Conservation (phyloP, 2,797 vertebrate species). For the Melanogrammus aeglefinus region DNA sequence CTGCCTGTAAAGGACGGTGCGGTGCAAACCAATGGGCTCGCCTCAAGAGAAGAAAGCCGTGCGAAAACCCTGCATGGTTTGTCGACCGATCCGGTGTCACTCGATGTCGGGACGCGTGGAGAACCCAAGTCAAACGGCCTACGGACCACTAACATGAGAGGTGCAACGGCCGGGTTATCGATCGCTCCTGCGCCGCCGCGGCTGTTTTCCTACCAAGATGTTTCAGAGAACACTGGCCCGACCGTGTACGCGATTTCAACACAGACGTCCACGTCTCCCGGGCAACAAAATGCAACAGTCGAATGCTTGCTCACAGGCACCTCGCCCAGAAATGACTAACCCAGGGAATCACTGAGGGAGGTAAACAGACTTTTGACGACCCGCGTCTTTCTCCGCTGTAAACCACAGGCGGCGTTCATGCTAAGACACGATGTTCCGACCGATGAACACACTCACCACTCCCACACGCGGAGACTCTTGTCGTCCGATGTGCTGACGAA, state of each 20-base stretch:
- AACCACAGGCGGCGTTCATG: background rate
- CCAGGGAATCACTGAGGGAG: background rate
- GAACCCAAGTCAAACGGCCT: background rate
- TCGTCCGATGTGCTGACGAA: constrained; percentile 98
- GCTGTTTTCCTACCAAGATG: no score
- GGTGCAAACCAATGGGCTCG: background rate
- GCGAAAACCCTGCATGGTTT: background rate
- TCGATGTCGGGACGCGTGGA: background rate
- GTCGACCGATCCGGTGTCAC: background rate
- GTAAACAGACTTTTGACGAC: constrained; percentile 1
- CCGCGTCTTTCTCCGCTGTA: no score
- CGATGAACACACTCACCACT: constrained; percentile 81
- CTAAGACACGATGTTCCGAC: no score
- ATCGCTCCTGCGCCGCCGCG: background rate
- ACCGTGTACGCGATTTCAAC: background rate
- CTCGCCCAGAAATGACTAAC: background rate
- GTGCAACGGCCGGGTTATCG: background rate
- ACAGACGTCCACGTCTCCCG: background rate
- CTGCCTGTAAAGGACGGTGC: background rate
- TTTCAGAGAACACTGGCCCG: background rate
- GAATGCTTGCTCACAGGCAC: background rate
- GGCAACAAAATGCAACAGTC: background rate
- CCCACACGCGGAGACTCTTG: constrained; percentile 97
- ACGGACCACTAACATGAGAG: background rate
- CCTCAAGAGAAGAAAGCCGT: background rate